Conservation (phyloP, 1,140 invertebrate genomes). For the Lepeophtheirus salmonis region DNA sequence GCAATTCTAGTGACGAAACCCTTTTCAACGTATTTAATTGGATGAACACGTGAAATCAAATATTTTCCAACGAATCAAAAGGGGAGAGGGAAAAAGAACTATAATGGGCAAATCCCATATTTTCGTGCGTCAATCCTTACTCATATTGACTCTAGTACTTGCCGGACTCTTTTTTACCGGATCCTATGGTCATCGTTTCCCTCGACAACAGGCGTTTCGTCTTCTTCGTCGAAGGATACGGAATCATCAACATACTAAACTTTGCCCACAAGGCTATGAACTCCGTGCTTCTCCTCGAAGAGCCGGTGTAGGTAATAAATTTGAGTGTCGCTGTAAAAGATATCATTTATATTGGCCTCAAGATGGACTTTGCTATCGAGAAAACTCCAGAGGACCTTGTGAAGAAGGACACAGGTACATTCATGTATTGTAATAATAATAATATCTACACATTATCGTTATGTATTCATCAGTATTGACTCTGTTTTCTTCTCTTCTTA, state of each 20-base stretch:
- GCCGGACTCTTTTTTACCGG: too few species aligned
- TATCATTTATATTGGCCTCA: conserved; percentile 23
- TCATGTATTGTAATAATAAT: neutral
- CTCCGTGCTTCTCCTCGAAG: conserved; percentile 2
- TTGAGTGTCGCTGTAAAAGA: conserved; percentile 22
- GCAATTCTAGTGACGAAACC: too few species aligned
- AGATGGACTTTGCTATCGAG: conserved; percentile 22
- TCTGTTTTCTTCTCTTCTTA: neutral
- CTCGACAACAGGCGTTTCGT: neutral
- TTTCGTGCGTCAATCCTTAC: neutral
- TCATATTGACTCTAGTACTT: too few species aligned
- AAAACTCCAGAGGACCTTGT: conserved; percentile 22
- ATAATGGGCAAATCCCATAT: neutral
- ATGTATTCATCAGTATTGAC: neutral
- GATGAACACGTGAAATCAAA: too few species aligned
- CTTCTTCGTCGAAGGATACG: neutral
- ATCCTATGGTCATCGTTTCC: too few species aligned
- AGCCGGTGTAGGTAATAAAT: conserved; percentile 18
- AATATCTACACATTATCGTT: neutral
- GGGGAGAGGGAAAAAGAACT: too few species aligned
- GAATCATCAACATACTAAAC: neutral
- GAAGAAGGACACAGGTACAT: conserved; percentile 17
- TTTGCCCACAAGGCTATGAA: conserved; percentile 19
- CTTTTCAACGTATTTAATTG: neutral
- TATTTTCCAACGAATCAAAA: too few species aligned